Evolutionary conservation across 2,113 vertebrate species (phyloP).

Genomic region (Fulica atra): DNA sequence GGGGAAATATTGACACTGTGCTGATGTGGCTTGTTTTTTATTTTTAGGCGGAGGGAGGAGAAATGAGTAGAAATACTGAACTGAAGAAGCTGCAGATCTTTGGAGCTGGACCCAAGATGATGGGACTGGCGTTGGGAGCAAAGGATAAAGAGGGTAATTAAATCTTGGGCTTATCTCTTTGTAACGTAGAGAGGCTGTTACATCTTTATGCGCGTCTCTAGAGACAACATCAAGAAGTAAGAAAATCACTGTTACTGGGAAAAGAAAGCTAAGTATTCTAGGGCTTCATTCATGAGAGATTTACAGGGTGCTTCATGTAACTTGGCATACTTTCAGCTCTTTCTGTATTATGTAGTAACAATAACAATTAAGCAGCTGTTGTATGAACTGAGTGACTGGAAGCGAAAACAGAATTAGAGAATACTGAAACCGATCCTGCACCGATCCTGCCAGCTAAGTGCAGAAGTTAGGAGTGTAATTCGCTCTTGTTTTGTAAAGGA

Average conservation of each 20-base stretch:
- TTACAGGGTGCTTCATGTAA: background rate
- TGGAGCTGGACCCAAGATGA: conserved; percentile 89
- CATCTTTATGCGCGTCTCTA: background rate
- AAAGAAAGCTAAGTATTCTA: background rate
- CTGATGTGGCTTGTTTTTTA: conserved; percentile 49
- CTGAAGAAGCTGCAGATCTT: conserved; percentile 92
- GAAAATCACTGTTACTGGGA: background rate
- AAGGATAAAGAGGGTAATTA: conserved; percentile 83
- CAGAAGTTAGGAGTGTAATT: background rate
- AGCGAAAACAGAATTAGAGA: background rate
- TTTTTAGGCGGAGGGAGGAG: conserved; percentile 74
- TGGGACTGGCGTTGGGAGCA: conserved; percentile 85
- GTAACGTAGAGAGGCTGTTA: background rate
- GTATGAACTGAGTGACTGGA: background rate
- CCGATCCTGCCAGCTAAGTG: background rate
- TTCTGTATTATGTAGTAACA: background rate
- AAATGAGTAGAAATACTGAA: conserved; percentile 86
- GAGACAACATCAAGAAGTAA: background rate
- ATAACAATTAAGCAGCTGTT: conserved; percentile 22
- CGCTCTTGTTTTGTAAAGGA: background rate
- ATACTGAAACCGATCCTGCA: background rate
- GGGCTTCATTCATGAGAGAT: background rate
- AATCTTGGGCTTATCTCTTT: background rate
- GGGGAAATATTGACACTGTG: background rate
- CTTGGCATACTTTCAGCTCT: conserved; percentile 17